Percentiles rank a stretch among this genome's conserved stretches.
phyloP scores from a whole-genome alignment of 2,113 vertebrate species.

The Cettia cetti region DNA sequence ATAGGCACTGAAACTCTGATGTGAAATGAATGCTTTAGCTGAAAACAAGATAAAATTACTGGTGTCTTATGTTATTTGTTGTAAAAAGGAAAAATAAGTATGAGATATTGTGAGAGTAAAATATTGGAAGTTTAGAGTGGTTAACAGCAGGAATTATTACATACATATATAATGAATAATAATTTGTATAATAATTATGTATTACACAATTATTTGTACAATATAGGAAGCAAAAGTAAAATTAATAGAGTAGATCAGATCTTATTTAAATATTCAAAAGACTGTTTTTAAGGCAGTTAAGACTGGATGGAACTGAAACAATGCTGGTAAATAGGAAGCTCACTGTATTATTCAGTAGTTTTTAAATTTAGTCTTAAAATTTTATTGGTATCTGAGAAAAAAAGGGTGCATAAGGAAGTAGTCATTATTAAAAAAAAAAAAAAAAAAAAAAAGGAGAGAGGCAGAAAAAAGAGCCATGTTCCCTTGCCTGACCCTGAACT shows the following conservation, averaged over 20 bases:
- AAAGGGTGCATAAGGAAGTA: not conserved
- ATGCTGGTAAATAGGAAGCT: not conserved
- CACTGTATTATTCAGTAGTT: not conserved
- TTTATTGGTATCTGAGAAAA: not conserved
- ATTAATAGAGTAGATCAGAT: not conserved
- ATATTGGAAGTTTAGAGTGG: not conserved
- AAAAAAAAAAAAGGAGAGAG: not conserved
- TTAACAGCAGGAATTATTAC: not conserved
- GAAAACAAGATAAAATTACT: not conserved
- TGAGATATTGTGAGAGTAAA: not conserved
- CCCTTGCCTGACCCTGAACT: not conserved
- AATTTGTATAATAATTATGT: not conserved
- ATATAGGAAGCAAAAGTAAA: not conserved
- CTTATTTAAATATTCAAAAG: not conserved
- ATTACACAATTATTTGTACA: not conserved
- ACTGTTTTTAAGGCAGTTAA: not conserved
- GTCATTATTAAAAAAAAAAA: not conserved
- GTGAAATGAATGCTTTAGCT: not conserved
- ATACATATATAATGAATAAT: not conserved
- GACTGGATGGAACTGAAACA: not conserved
- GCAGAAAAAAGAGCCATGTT: not conserved
- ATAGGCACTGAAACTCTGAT: not conserved
- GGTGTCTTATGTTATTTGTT: accelerated
- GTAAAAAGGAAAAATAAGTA: not conserved
- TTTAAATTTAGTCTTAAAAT: not conserved